These are phyloP conservation scores for Paracyprichromis sp. DNA, from an alignment of 2,113 vertebrate genomes.

Conservation along the genomic window DNA sequence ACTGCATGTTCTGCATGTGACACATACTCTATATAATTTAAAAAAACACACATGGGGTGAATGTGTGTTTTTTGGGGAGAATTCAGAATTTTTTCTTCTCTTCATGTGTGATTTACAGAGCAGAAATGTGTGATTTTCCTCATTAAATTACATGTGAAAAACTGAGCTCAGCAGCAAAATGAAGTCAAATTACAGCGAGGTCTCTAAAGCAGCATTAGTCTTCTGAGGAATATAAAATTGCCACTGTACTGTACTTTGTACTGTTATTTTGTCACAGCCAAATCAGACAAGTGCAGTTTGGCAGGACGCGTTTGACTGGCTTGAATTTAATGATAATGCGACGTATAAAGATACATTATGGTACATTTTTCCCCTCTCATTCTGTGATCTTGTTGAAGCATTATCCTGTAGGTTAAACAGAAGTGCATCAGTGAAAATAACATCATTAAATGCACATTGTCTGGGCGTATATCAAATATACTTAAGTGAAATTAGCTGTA, in stretches of 20 bases:
- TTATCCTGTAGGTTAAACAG: constrained; percentile 7
- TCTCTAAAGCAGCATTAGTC: constrained; percentile 9
- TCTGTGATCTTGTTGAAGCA: not conserved
- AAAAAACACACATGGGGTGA: not conserved
- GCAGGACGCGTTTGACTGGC: not conserved
- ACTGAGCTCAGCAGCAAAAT: constrained; percentile 21
- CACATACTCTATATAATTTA: not conserved
- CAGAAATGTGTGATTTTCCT: not conserved
- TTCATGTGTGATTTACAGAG: accelerated
- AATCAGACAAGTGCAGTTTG: constrained; percentile 4
- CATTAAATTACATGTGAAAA: not conserved
- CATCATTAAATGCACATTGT: constrained; percentile 24
- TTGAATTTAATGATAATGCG: not conserved
- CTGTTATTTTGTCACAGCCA: constrained; percentile 31
- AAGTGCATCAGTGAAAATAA: constrained; percentile 1
- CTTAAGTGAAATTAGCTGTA: constrained; percentile 16
- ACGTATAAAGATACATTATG: constrained; percentile 12
- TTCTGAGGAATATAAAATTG: not conserved
- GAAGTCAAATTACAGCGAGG: constrained; percentile 18
- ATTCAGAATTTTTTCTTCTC: not conserved
- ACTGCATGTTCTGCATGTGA: not conserved
- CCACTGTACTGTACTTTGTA: not conserved
- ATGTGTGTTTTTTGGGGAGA: not conserved
- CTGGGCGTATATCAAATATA: not conserved
- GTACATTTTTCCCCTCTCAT: not conserved